Percentiles rank a stretch among this genome's conserved stretches.
These are phyloP conservation scores for Callorhinus ursinus DNA, from an alignment of 2,113 vertebrate genomes.

Conservation along the genomic window DNA sequence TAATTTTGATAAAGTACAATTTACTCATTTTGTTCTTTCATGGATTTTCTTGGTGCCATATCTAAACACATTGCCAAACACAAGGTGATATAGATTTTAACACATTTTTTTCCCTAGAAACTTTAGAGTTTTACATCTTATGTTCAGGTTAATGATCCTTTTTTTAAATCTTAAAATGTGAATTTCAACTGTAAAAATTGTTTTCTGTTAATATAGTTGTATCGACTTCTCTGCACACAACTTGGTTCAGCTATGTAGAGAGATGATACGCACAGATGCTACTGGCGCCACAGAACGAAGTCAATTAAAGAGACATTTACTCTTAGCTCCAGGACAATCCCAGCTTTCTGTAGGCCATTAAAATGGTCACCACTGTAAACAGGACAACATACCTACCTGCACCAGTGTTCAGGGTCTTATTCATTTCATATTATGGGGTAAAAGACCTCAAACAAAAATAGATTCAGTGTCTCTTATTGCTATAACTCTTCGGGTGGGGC, in stretches of 20 bases:
- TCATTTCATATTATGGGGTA: background rate
- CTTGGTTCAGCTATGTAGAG: slow-evolving; percentile 74
- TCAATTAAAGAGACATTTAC: background rate
- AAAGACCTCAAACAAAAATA: slow-evolving; percentile 25
- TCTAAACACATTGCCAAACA: background rate
- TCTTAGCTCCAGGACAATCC: background rate
- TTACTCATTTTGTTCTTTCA: background rate
- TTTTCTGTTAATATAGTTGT: slow-evolving; percentile 82
- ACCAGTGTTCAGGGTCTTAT: background rate
- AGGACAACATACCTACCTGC: background rate
- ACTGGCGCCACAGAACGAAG: background rate
- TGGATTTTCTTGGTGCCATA: background rate
- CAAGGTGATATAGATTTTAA: background rate
- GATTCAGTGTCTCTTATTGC: slow-evolving; percentile 23
- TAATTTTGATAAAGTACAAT: background rate
- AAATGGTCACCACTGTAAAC: background rate
- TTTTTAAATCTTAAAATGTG: background rate
- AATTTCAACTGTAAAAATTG: slow-evolving; percentile 71
- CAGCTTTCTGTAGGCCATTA: background rate
- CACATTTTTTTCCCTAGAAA: background rate
- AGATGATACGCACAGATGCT: background rate
- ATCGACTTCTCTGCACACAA: slow-evolving; percentile 53
- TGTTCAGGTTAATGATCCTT: background rate
- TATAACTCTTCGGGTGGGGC: background rate
- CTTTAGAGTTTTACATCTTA: background rate